Base-by-base conservation (phyloP, 2,888 invertebrate species). In the Drosophila fulvimacula region DNA sequence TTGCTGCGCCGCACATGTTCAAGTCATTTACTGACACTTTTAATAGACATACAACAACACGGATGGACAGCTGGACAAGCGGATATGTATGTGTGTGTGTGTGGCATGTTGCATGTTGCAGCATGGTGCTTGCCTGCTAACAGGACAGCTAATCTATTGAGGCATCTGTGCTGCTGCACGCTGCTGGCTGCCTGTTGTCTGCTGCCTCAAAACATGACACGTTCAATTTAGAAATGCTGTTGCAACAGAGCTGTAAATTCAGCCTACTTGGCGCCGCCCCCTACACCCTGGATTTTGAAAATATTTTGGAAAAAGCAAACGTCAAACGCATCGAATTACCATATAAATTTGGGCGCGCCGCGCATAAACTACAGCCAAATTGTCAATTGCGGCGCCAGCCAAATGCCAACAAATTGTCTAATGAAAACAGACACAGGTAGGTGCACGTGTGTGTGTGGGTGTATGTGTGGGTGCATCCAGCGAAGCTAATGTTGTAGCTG, bases 281-380 rank as follows among this genome's bases (percentile, higher is more conserved):
- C 30, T 30, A 6, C 30, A 9, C 2, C 30, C 30, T 30, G 30
- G 6, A 27, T 6, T 1, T 5, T 27, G 27, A 30, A 30, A 7
- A 30, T 7, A 30, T 5, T 30, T 30, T 6, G 13, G 1, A 32
- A 79, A 80, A 70, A 82, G 73, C 69, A n/a, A n/a, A n/a, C 69
- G 58, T 69, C 64, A 57, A 79, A 79, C 73, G 73, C 76, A 64
- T 53, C 73, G 66, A 65, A 82, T 87, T 76, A 87, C 76, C 89
- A 81, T 84, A 85, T 85, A 85, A 85, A 85, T 88, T 88, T 76
- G 62, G 73, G 69, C 73, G 59, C 74, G 67, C 86, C 81, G 79
- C 81, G 79, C 88, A 87, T 86, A 84, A 86, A 88, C 87, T 79
- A 84, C 72, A 58, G 70, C 73, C 89, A 79, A 86, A 88, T 88